Conservation (phyloP, 1,140 invertebrate species). For the Rhopalosiphum padi region DNA sequence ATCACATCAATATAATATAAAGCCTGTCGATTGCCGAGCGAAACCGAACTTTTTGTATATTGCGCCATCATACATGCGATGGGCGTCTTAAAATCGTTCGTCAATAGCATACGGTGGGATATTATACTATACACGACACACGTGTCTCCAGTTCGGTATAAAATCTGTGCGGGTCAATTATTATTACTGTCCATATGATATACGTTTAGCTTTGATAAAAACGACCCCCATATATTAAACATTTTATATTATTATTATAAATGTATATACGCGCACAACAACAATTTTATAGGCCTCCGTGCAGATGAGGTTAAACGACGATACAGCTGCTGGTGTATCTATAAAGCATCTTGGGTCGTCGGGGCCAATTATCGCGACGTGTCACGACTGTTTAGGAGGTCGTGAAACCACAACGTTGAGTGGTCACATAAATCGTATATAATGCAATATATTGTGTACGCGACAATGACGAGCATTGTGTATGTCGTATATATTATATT, state of each 20-base stretch:
- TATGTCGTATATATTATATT: background rate
- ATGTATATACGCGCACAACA: background rate
- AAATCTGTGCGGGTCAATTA: conserved; percentile 5
- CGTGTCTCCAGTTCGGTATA: background rate
- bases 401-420: background rate
- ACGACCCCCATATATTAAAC: background rate
- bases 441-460: background rate
- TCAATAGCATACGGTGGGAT: background rate
- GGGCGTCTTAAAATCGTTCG: background rate
- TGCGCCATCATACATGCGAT: too few species aligned
- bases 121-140: background rate
- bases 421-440: conserved; percentile 11
- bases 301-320: background rate
- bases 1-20: conserved; percentile 13
- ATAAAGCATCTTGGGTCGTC: background rate
- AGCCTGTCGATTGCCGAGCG: background rate
- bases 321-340: background rate
- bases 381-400: background rate
- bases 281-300: background rate
- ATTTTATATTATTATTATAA: background rate
- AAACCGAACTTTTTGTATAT: background rate
- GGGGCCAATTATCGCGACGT: conserved; percentile 1
- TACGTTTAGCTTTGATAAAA: background rate
- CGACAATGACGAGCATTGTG: background rate
- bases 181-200: background rate